Evolutionary conservation across 2,797 vertebrate species (phyloP), one percentile per base, ranked within the genome.

Genomic region (Myotis planiceps): DNA sequence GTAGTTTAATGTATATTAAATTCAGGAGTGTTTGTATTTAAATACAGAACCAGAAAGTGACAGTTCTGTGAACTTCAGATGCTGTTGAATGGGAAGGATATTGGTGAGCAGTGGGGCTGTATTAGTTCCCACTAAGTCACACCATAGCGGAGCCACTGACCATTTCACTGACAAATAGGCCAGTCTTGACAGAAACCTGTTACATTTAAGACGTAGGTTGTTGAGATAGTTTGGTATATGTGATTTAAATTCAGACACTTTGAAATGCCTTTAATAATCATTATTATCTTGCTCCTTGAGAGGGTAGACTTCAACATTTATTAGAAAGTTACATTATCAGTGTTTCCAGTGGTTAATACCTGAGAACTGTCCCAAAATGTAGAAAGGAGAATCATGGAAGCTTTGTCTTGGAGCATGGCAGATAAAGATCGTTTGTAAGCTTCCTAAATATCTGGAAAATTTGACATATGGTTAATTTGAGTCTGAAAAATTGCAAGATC

Each of bases 381-480:
- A 86, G 25, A 88, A 82, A 68, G 32, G 65, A 66, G 14, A 86
- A 47, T 79, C n/a, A 27, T 78, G 69, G 63, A 58, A 34, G 19
- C 39, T 83, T 82, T 79, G 3, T 76, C 39, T 49, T 37, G 16
- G 75, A 60, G 34, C 32, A 45, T n/a, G 29, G 10, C 87, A 81
- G 25, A 34, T 75, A 74, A 65, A 37, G 91, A 51, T 72, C 25
- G 42, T 69, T 88, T 92, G 34, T 68, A 76, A 88, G 47, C 14
- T 83, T 76, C 71, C 65, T 66, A 94, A 91, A 69, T 81, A 72
- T 65, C 74, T 93, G 71, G 58, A 80, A 86, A 71, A 55, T 80
- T 78, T 63, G 6, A 60, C 65, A 0, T 88, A 10, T 55, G 16
- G 60, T 66, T 91, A 71, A 89, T 86, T 93, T 80, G 65, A 92